phyloP scores from a whole-genome alignment of 2,797 vertebrate species.

The Typhlichthys subterraneus region DNA sequence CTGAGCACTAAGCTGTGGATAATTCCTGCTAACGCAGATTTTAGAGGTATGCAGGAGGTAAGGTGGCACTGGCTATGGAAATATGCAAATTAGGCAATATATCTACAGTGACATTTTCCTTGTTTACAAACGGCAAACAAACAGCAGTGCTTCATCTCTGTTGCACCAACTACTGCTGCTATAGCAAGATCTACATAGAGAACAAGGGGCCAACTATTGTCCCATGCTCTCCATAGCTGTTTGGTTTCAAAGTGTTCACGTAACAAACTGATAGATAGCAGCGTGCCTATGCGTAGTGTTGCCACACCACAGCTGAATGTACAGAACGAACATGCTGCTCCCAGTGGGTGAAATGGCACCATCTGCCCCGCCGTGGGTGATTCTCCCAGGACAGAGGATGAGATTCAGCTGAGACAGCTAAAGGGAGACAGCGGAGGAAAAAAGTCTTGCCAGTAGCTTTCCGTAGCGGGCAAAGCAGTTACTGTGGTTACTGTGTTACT shows the following conservation, averaged over 20 bases:
- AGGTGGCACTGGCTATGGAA: not conserved
- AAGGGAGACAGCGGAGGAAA: conserved; percentile 63
- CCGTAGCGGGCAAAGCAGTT: conserved; percentile 52
- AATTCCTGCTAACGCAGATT: conserved; percentile 2
- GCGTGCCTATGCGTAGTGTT: too few species aligned
- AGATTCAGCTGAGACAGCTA: conserved; percentile 75
- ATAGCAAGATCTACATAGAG: too few species aligned
- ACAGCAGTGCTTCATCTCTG: not conserved
- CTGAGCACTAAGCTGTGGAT: conserved; percentile 3
- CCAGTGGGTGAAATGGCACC: conserved; percentile 69
- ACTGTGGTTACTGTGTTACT: not conserved
- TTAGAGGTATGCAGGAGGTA: not conserved
- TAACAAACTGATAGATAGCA: too few species aligned
- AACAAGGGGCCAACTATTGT: too few species aligned
- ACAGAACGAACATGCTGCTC: conserved; percentile 34
- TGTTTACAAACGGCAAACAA: not conserved
- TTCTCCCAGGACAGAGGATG: conserved; percentile 69
- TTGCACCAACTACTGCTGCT: not conserved
- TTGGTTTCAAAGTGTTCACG: too few species aligned
- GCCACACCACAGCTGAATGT: conserved; percentile 32
- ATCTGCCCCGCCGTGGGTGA: conserved; percentile 79
- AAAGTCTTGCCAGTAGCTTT: conserved; percentile 60
- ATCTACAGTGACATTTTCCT: not conserved
- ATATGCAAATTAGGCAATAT: not conserved
- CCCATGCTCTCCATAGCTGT: too few species aligned